These are phyloP conservation scores for Drosophila affinis DNA, from an alignment of 2,888 invertebrate genomes.

Conservation along the genomic window DNA sequence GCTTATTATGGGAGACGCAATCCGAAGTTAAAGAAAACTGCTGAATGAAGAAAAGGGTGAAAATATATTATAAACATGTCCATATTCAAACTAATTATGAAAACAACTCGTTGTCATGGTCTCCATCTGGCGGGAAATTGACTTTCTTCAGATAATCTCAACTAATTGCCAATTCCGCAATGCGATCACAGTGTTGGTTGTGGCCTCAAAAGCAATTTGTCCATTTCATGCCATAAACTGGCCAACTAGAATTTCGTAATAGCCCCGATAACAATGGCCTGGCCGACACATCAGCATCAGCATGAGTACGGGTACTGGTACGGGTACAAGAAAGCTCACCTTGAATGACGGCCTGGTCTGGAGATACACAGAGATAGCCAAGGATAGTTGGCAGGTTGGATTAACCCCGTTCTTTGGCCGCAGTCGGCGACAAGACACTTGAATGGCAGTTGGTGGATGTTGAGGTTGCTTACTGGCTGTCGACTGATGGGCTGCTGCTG, in stretches of 20 bases:
- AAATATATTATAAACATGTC: not conserved
- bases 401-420: conserved; percentile 45
- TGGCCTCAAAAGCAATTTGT: conserved; percentile 54
- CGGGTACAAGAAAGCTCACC: conserved; percentile 14
- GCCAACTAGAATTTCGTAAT: conserved; percentile 60
- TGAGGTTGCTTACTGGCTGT: conserved; percentile 32
- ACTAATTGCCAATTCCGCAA: conserved; percentile 8
- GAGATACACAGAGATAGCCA: conserved; percentile 28
- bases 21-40: not conserved
- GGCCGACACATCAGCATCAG: conserved; percentile 33
- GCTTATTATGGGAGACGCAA: not conserved
- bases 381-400: conserved; percentile 35
- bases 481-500: conserved; percentile 11
- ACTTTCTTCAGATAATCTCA: not conserved
- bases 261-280: conserved; percentile 59
- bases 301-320: conserved; percentile 16
- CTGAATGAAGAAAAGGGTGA: not conserved
- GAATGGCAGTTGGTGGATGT: conserved; percentile 41
- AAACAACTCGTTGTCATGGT: not conserved
- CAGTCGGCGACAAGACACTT: conserved; percentile 43
- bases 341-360: conserved; percentile 29
- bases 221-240: conserved; percentile 37
- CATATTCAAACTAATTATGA: not conserved
- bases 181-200: conserved; percentile 9
- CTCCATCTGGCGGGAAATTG: not conserved